Evolutionary conservation across 1,140 invertebrate genomes (phyloP), one percentile per base, ranked within the genome.

Genomic region (Brachionus rubens): DNA sequence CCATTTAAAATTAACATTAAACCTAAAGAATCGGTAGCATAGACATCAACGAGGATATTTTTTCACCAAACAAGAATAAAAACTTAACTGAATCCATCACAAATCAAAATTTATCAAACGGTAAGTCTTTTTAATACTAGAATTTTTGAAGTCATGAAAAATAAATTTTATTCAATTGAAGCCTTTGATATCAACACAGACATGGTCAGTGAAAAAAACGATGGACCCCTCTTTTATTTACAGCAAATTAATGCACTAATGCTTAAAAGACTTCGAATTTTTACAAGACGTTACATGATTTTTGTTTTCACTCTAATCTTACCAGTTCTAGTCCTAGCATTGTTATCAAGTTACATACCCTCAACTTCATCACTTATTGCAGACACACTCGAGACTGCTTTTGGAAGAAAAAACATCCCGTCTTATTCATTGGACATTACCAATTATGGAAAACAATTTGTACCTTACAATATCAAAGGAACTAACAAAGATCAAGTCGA

Each of bases 11-110:
- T n/a, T n/a, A n/a, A n/a, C n/a, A n/a, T n/a, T n/a, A n/a, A n/a
- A n/a, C n/a, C 3, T 33, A n/a, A 48, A 72, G 68, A 50, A 72
- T 72, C 14, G 68, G 68, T 4, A 54, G 50, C 28, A 72, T 72
- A 50, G 68, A 72, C 26, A 19, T 72, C 3, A 30, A 54, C 36
- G 68, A 40, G 16, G 33, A 50, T 2, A 19, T 36, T 40, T 50
- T 40, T 21, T n/a, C n/a, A n/a, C n/a, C n/a, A n/a, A 36, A 28
- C 12, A 54, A 54, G 19, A 43, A 43, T 46, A 65, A 43, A 43
- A 65, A 65, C 26, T 43, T 65, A 43, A 65, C 33, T 0, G 19
- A 65, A 43, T 65, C 59, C 3, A 65, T 26, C 24, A 43, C 59
- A 19, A 43, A 26, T 59, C 54, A 59, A 36, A 59, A 16, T 16